Base-by-base conservation (phyloP, 2,113 vertebrate species). In the Anarrhichthys ocellatus region DNA sequence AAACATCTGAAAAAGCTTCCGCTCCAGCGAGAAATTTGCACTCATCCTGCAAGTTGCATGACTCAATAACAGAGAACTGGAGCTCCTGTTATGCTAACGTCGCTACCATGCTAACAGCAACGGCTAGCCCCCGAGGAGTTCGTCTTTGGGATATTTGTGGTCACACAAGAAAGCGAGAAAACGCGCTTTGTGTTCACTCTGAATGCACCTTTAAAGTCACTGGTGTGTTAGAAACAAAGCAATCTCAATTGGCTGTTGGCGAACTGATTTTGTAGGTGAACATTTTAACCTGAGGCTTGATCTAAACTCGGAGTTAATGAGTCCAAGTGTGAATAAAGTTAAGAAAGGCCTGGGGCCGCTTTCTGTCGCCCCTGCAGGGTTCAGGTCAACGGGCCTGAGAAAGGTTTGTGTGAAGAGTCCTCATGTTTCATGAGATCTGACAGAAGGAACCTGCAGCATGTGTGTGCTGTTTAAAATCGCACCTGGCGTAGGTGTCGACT, bases 301-400 rank as follows among this genome's bases (percentile, higher is more conserved):
- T 17, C 64, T 42, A 22, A 75, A 71, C 66, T 50, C 67, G 5
- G 50, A 38, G 29, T 80, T 44, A 34, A 36, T 5, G 42, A 61
- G 65, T 82, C 32, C 22, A 24, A 42, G 42, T 38, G 22, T 61
- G 72, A 80, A 52, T 52, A 13, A 54, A 46, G 77, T 54, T 4
- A 24, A 63, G 40, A 11, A 11, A 5, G 66, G 56, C 52, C 6
- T 3, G 44, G 6, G 34, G 44, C 9, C 27, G 54, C 52, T 59
- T 3, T 3, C 9, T n/a, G 40, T 27, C 1, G 2, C 6, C 29
- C 27, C 42, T 38, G 70, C 63, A 52, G 73, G 76, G 62, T 78
- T 73, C 11, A 67, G 24, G 63, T 78, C 64, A 63, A 11, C 59
- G 20, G 38, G 66, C 65, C 36, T n/a, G 48, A 64, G 59, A 75